Evolutionary conservation across 2,797 vertebrate genomes (phyloP), one percentile per base, ranked within the genome.

Genomic region (Oreortyx pictus): DNA sequence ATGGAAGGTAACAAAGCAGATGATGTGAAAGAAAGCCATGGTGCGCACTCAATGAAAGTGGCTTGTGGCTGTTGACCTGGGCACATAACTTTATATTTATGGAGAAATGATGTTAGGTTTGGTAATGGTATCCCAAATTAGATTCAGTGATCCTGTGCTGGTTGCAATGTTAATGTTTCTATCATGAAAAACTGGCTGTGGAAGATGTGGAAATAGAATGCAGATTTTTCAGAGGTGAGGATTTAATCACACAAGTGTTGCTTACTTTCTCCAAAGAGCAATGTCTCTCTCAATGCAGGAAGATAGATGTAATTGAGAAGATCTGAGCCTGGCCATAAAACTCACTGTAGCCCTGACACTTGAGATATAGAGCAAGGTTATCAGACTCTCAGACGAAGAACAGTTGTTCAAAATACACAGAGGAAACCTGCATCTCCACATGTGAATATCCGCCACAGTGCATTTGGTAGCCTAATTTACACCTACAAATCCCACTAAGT

Each of bases 331-430:
- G 66, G 50, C 76, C 50, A 16, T 75, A 75, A 92, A 96, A 78
- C 68, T 71, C 0, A 0, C 54, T 68, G 75, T 23, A 75, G 78
- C 65, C 72, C 78, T 78, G 91, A 89, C 78, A 89, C 54, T 54
- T 54, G 91, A 86, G 80, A 76, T 37, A 22, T 1, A 86, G 64
- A 25, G 47, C 52, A 64, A 46, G 74, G 47, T 8, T 89, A 85
- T 76, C 67, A 86, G 61, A 13, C 49, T 54, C 81, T 35, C 44
- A 87, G 66, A 92, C 82, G 93, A 94, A 89, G 89, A 89, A 4
- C 60, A 76, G 57, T 64, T 92, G 88, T 89, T 88, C 44, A 18
- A 65, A 77, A 61, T 18, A n/a, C 85, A n/a, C 7, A 0, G 29
- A 73, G 60, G 71, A 77, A 84, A 79, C 82, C 57, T 64, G 60